A percentile compares a stretch with the other conserved stretches of the same genome.
Conservation (phyloP, 2,888 invertebrate species). For the Anaspis maculata region DNA sequence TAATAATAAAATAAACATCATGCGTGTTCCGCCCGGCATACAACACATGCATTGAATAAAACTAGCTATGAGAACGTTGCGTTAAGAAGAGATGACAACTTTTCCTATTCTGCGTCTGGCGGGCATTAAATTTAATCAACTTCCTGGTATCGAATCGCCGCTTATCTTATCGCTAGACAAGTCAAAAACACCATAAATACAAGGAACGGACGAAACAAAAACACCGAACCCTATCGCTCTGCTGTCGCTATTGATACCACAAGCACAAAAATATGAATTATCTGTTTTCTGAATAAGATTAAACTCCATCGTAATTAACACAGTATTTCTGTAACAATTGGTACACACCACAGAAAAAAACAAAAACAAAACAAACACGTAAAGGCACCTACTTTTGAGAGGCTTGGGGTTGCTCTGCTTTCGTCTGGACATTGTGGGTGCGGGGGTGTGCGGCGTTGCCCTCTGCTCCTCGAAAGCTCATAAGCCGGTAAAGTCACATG, state of each 20-base stretch:
- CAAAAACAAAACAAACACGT: slow-evolving; percentile 6
- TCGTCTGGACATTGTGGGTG: slow-evolving; percentile 79
- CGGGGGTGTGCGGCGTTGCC: no score
- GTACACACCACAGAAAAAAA: slow-evolving; percentile 6
- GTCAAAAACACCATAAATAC: slow-evolving; percentile 24
- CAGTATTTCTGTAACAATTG: slow-evolving; percentile 8
- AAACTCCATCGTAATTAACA: slow-evolving; percentile 11
- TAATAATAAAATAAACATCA: no score
- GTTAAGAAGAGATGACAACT: slow-evolving; percentile 6
- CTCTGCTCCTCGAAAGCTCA: slow-evolving; percentile 52
- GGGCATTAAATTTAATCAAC: slow-evolving; percentile 6
- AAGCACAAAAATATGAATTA: slow-evolving; percentile 25
- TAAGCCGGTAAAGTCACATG: slow-evolving; percentile 28
- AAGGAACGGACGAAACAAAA: slow-evolving; percentile 13
- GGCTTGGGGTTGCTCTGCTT: slow-evolving; percentile 96
- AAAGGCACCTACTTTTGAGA: slow-evolving; percentile 77
- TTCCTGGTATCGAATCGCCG: slow-evolving; percentile 13
- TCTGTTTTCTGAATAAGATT: slow-evolving; percentile 16
- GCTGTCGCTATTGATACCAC: slow-evolving; percentile 22
- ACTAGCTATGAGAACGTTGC: slow-evolving; percentile 5
- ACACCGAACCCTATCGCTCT: slow-evolving; percentile 18
- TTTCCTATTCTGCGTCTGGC: slow-evolving; percentile 1
- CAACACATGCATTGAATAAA: no score
- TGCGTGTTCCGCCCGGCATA: no score
- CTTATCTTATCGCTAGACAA: slow-evolving; percentile 15